A percentile compares a stretch with the other conserved stretches of the same genome.
phyloP scores from a whole-genome alignment of 2,888 invertebrate species.

The Dascillus cervinus region DNA sequence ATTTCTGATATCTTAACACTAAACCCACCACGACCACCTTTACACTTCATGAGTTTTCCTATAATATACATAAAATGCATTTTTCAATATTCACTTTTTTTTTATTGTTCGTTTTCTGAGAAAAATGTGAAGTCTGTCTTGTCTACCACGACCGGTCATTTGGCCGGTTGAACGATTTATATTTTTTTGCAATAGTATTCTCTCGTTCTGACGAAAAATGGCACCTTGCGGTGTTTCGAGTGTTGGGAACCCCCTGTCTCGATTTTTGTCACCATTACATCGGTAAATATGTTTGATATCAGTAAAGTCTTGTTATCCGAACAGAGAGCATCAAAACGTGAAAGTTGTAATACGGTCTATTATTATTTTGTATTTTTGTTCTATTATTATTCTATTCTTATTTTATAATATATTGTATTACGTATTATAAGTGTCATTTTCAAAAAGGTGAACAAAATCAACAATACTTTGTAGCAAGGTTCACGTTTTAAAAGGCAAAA shows the following conservation, averaged over 20 bases:
- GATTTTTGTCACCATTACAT: too few relatives aligned
- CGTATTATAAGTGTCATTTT: conserved; percentile 4
- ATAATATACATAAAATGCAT: neutral
- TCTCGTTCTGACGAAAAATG: neutral
- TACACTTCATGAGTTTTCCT: too few relatives aligned
- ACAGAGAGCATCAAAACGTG: conserved; percentile 1
- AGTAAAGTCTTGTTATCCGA: neutral
- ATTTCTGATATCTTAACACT: too few relatives aligned
- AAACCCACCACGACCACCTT: too few relatives aligned
- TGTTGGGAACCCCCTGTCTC: too few relatives aligned
- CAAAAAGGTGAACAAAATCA: conserved; percentile 4
- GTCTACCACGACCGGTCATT: neutral
- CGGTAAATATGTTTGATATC: too few relatives aligned
- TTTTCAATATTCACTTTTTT: neutral
- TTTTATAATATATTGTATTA: neutral
- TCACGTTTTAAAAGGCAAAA: conserved; percentile 4
- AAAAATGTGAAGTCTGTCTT: neutral
- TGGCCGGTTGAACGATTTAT: neutral
- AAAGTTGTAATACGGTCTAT: neutral
- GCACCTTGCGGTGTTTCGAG: too few relatives aligned
- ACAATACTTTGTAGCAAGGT: conserved; percentile 6
- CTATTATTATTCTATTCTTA: conserved; percentile 3
- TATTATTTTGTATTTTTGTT: neutral
- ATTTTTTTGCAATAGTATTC: too few relatives aligned
- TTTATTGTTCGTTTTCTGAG: neutral